These are phyloP conservation scores for Agraylea sexmaculata DNA, from an alignment of 1,140 invertebrate species.

Conservation along the genomic window DNA sequence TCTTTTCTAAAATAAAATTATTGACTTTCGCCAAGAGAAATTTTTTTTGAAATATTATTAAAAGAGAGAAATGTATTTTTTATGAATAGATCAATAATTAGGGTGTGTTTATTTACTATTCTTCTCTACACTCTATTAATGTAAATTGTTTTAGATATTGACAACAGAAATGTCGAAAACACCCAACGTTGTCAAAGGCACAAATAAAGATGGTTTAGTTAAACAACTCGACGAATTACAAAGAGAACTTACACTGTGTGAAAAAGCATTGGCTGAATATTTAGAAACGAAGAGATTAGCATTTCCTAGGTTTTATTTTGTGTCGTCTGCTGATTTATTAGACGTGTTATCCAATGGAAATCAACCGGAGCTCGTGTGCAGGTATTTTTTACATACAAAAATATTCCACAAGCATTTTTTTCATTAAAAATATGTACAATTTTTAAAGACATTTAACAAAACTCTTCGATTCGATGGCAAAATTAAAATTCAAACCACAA, in stretches of 20 bases:
- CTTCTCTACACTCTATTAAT: no score
- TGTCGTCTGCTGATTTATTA: constrained; percentile 90
- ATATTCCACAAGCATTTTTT: background rate
- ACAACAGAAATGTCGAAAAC: constrained; percentile 61
- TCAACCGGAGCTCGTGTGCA: constrained; percentile 70
- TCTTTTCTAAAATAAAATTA: no score
- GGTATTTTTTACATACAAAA: constrained; percentile 22
- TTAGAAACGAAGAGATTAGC: constrained; percentile 92
- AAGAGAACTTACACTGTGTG: constrained; percentile 79
- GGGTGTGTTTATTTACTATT: no score
- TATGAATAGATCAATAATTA: no score
- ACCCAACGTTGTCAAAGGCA: constrained; percentile 80
- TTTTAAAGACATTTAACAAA: constrained; percentile 79
- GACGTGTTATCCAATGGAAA: constrained; percentile 95
- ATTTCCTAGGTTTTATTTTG: constrained; percentile 97
- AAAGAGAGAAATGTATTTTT: no score
- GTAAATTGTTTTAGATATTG: constrained; percentile 36
- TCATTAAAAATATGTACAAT: background rate
- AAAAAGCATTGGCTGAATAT: constrained; percentile 94
- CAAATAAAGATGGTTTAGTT: constrained; percentile 72
- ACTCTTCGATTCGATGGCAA: constrained; percentile 89
- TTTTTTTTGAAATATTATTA: no score
- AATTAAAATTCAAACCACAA: constrained; percentile 61
- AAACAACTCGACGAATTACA: constrained; percentile 70
- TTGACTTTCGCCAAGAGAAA: no score